A percentile compares a stretch with the other conserved stretches of the same genome.
These are phyloP conservation scores for Bos javanicus DNA, from an alignment of 2,113 vertebrate species.

Conservation along the genomic window DNA sequence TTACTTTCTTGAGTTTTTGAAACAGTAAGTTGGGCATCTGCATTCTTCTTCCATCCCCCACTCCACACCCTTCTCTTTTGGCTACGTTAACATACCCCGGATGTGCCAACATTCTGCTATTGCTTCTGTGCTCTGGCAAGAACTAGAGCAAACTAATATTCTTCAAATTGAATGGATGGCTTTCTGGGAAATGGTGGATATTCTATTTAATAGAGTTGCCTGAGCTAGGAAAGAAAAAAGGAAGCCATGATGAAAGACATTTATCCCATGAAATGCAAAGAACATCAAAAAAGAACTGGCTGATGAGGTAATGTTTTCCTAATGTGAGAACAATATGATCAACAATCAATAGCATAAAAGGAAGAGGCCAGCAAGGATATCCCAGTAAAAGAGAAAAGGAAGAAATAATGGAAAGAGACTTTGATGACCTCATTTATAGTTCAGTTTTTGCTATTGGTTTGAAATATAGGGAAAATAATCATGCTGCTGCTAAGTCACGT, in stretches of 20 bases:
- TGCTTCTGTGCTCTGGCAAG: background rate
- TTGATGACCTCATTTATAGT: background rate
- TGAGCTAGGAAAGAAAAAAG: background rate
- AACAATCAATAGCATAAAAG: background rate
- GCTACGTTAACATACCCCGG: background rate
- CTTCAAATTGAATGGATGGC: background rate
- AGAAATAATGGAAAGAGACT: background rate
- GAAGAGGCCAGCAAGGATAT: background rate
- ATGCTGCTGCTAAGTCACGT: no score
- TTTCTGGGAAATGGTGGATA: slow-evolving; percentile 41
- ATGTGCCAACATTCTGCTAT: background rate
- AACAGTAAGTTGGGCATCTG: background rate
- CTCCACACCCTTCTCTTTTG: background rate
- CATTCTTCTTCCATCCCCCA: background rate
- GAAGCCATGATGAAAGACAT: background rate
- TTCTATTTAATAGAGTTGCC: background rate
- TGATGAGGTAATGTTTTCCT: background rate
- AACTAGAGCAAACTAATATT: background rate
- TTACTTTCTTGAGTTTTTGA: background rate
- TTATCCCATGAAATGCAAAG: background rate
- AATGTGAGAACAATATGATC: background rate
- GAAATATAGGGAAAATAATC: background rate
- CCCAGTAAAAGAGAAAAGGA: background rate
- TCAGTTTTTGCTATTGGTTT: background rate
- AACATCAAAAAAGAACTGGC: slow-evolving; percentile 16